phyloP scores from a whole-genome alignment of 2,113 vertebrate genomes.

The Nothobranchius kuhntae region DNA sequence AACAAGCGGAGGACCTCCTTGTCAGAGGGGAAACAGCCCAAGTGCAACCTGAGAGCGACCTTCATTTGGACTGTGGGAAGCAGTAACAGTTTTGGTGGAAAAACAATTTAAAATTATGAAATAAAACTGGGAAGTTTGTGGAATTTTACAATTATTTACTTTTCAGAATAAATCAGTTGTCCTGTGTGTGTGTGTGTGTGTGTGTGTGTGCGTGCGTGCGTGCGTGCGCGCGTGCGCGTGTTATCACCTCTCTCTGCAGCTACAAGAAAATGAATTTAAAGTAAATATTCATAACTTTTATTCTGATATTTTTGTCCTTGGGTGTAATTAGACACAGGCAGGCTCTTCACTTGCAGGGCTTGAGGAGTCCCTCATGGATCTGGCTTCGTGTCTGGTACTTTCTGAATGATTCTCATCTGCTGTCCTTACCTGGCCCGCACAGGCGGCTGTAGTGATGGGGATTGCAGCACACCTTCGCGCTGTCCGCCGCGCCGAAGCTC shows the following conservation, averaged over 20 bases:
- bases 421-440: slow-evolving; percentile 90
- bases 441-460: slow-evolving; percentile 96
- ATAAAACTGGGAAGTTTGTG: slow-evolving; percentile 1
- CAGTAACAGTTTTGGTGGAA: slow-evolving; percentile 22
- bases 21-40: slow-evolving; percentile 70
- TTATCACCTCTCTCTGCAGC: neutral
- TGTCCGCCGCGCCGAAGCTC: slow-evolving; percentile 77
- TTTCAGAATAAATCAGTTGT: too few species aligned
- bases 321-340: neutral
- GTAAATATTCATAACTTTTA: slow-evolving; percentile 13
- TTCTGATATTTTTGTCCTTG: neutral
- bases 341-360: neutral
- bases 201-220: too few species aligned
- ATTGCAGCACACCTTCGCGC: slow-evolving; percentile 89
- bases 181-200: too few species aligned
- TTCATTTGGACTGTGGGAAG: slow-evolving; percentile 77
- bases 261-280: neutral
- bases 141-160: too few species aligned
- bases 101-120: too few species aligned
- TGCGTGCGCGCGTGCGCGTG: too few species aligned
- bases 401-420: neutral
- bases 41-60: slow-evolving; percentile 83
- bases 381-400: neutral
- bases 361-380: neutral
- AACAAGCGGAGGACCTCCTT: slow-evolving; percentile 82